Evolutionary conservation across 2,888 invertebrate genomes (phyloP), one percentile per base, ranked within the genome.

Genomic region (Harmothoe impar): DNA sequence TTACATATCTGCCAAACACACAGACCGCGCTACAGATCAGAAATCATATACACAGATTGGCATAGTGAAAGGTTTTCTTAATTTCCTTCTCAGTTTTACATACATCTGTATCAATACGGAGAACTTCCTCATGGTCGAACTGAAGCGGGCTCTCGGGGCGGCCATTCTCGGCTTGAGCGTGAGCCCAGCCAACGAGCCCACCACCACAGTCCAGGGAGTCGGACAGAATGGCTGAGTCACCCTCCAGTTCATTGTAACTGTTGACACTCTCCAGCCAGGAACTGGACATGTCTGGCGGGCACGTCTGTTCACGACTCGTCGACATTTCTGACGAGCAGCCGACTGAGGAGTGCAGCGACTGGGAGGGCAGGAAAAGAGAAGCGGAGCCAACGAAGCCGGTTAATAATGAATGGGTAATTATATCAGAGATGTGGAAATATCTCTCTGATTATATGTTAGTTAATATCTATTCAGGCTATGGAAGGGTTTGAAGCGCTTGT

Each of bases 151-250:
- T 90, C 88, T 91, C 90, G n/a, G 91, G 90, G 0, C 89, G 89
- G 25, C 90, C 91, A n/a, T 85, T 91, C 31, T 86, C 62, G 7
- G 89, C 62, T 33, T 56, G 62, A 10, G 68, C 89, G 31, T 86
- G 81, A 0, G 89, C 78, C 91, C 91, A 91, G 29, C 89, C 89
- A 35, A 81, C 89, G 35, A 78, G 89, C 29, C 86, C 86, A 29
- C 86, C 86, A 20, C 86, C 77, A 33, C 91, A 89, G 29, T 91
- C 89, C 17, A 91, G 81, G 17, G 91, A 92, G 90, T 92, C 92
- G 51, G 92, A 92, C 85, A 92, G 85, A 51, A 91, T 88, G n/a
- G 91, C 86, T 3, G 93, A 91, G 90, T 93, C 92, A 54, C 77
- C 81, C 62, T 92, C 92, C 89, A 93, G 92, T 68, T 93, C 93